phyloP scores from a whole-genome alignment of 1,140 invertebrate species.

The Octopus sinensis region DNA sequence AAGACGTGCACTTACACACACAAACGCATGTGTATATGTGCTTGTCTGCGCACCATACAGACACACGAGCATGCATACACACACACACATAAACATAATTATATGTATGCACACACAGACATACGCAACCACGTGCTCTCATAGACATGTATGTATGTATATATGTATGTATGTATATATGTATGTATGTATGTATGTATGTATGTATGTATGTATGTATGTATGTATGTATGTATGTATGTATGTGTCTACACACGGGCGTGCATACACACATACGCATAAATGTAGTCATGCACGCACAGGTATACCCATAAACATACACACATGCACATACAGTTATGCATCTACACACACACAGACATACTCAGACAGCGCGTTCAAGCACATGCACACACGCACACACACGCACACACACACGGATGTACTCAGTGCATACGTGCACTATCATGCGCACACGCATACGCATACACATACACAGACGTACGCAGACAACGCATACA shows the following conservation, averaged over 20 bases:
- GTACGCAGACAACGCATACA: conserved; percentile 3
- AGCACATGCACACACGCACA: neutral
- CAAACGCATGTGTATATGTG: neutral
- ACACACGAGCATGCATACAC: conserved; percentile 12
- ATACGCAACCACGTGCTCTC: conserved; percentile 8
- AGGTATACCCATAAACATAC: neutral
- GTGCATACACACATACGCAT: neutral
- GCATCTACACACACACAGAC: conserved; percentile 17
- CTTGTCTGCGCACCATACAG: conserved; percentile 3
- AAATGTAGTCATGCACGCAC: neutral
- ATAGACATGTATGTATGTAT: conserved; percentile 16
- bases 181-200: neutral
- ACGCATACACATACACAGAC: conserved; percentile 8
- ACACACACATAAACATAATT: conserved; percentile 9
- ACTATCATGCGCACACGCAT: conserved; percentile 11
- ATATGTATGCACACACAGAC: conserved; percentile 6
- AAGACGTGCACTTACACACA: neutral
- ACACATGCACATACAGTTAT: neutral
- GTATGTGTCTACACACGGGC: neutral
- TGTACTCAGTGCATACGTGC: neutral
- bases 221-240: neutral
- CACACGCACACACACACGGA: conserved; percentile 2
- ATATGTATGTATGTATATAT: conserved; percentile 8
- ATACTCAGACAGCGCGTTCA: neutral
- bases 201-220: neutral